A percentile compares a stretch with the other conserved stretches of the same genome.
These are phyloP conservation scores for Andrena fulva DNA, from an alignment of 2,888 invertebrate species.

Conservation along the genomic window DNA sequence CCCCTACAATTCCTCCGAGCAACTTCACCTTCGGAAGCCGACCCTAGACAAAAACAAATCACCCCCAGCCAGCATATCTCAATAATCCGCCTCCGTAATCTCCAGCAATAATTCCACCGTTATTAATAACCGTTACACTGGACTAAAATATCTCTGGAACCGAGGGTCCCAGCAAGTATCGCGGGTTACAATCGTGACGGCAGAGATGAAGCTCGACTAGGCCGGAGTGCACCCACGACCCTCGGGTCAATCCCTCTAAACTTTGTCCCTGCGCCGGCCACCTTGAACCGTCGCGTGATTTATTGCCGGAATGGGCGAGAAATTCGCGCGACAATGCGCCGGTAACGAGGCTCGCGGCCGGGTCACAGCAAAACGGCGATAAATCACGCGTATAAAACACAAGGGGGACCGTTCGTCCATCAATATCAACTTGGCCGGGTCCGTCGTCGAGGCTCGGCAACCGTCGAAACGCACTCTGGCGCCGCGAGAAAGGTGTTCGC, in stretches of 20 bases:
- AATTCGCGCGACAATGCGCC: slow-evolving; percentile 38
- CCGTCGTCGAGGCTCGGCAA: neutral
- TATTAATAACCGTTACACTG: slow-evolving; percentile 1
- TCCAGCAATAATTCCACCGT: slow-evolving; percentile 1
- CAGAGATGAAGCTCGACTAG: neutral
- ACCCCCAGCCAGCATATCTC: neutral
- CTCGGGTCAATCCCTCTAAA: slow-evolving; percentile 26
- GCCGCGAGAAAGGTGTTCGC: slow-evolving; percentile 23
- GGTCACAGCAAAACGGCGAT: slow-evolving; percentile 25
- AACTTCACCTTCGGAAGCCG: too few relatives aligned
- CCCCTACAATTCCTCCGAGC: too few relatives aligned
- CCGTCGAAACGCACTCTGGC: neutral
- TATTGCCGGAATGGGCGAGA: slow-evolving; percentile 11
- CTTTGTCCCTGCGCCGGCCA: neutral
- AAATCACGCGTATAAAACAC: slow-evolving; percentile 53
- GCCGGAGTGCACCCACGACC: neutral
- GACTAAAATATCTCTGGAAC: neutral
- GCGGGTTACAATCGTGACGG: neutral
- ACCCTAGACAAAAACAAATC: neutral
- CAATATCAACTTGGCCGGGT: slow-evolving; percentile 40
- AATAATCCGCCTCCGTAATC: neutral
- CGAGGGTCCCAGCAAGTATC: neutral
- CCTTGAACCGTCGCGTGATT: slow-evolving; percentile 8
- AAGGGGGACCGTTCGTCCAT: slow-evolving; percentile 30
- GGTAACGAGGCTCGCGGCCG: slow-evolving; percentile 24